A percentile compares a stretch with the other conserved stretches of the same genome.
Conservation (phyloP, 2,113 vertebrate genomes). For the Piprites chloris region DNA sequence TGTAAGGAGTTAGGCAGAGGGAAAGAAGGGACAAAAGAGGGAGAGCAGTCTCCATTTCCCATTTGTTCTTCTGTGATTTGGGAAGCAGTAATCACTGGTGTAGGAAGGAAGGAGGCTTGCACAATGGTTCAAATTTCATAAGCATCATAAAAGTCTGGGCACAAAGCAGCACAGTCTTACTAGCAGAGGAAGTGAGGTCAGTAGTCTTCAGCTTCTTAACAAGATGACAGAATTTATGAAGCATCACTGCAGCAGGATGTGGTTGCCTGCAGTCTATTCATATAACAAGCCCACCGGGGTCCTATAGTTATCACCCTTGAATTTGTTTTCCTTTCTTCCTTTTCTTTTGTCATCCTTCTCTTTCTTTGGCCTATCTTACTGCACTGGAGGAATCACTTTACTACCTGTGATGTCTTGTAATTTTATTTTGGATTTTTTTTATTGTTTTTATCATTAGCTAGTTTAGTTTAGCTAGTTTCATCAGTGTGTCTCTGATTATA, state of each 20-base stretch:
- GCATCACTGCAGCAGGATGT: conserved; percentile 73
- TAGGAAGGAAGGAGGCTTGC: not conserved
- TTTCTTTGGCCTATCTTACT: conserved; percentile 67
- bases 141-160: not conserved
- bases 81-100: not conserved
- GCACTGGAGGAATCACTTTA: conserved; percentile 69
- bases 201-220: conserved; percentile 83
- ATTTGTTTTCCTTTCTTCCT: conserved; percentile 78
- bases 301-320: conserved; percentile 73
- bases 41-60: not conserved
- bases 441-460: not conserved
- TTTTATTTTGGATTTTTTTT: not conserved
- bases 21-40: not conserved
- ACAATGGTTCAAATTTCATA: not conserved
- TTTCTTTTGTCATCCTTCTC: conserved; percentile 76
- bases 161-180: conserved; percentile 69
- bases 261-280: conserved; percentile 82
- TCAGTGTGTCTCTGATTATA: conserved; percentile 38
- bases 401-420: conserved; percentile 64
- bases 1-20: not conserved
- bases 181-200: conserved; percentile 84
- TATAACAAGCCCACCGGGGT: conserved; percentile 91
- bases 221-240: conserved; percentile 91
- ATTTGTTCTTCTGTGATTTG: not conserved
- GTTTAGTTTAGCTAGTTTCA: conserved; percentile 60